phyloP scores from a whole-genome alignment of 2,888 invertebrate genomes.

The Strigamia crassipes region DNA sequence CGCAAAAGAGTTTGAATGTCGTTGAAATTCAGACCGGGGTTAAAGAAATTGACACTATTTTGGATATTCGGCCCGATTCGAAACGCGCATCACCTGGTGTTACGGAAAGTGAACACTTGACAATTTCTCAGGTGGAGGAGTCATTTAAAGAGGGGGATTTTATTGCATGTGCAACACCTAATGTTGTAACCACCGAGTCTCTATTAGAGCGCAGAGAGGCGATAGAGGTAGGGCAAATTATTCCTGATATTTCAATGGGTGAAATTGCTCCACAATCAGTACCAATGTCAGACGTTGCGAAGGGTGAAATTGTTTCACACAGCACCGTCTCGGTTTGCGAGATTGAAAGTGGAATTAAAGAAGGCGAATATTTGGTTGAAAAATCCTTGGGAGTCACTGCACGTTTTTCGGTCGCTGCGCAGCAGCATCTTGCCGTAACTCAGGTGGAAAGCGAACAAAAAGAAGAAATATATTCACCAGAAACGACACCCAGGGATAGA shows the following conservation, averaged over 20 bases:
- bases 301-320: constrained; percentile 39
- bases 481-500: neutral
- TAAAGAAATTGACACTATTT: neutral
- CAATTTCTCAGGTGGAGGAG: constrained; percentile 46
- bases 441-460: constrained; percentile 38
- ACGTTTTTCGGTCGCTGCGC: neutral
- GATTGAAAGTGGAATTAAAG: constrained; percentile 42
- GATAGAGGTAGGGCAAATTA: constrained; percentile 45
- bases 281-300: constrained; percentile 26
- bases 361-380: constrained; percentile 20
- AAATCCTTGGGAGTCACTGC: constrained; percentile 1
- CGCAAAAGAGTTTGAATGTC: neutral
- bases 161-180: constrained; percentile 13
- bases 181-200: neutral
- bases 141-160: constrained; percentile 46
- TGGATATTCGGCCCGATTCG: constrained; percentile 55
- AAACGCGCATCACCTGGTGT: constrained; percentile 56
- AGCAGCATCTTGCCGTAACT: constrained; percentile 45
- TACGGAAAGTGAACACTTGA: constrained; percentile 31
- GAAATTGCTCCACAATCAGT: neutral
- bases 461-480: constrained; percentile 11
- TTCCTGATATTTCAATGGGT: neutral
- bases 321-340: constrained; percentile 33
- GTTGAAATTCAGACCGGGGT: constrained; percentile 16
- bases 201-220: constrained; percentile 43